These are phyloP conservation scores for Promerops cafer DNA, from an alignment of 2,113 vertebrate genomes.

Conservation along the genomic window DNA sequence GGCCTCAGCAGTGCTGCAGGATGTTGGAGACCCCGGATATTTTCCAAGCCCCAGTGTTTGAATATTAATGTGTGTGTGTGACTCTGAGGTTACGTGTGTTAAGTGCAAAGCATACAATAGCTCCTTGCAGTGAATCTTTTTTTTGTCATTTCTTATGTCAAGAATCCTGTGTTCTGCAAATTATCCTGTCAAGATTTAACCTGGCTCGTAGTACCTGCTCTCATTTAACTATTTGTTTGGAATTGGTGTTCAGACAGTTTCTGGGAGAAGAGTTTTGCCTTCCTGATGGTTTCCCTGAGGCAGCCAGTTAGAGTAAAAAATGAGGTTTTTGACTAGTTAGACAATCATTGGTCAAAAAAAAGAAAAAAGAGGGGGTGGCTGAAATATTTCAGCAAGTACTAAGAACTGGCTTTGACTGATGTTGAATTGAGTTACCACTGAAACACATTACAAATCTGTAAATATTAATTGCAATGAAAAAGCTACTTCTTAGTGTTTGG, in stretches of 20 bases:
- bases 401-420: background rate
- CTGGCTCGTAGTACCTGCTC: background rate
- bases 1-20: background rate
- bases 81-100: background rate
- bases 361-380: accelerated
- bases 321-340: background rate
- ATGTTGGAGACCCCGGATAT: background rate
- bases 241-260: background rate
- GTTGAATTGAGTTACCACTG: background rate
- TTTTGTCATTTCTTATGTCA: background rate
- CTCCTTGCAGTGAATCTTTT: background rate
- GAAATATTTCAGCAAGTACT: background rate
- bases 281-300: background rate
- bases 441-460: background rate
- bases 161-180: background rate
- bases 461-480: background rate
- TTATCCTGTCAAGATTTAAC: background rate
- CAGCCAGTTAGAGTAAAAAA: background rate
- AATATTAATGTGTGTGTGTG: background rate
- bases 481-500: accelerated
- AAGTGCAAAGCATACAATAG: background rate
- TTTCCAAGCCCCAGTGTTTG: background rate
- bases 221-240: background rate
- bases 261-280: background rate
- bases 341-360: background rate